Evolutionary conservation across 2,888 invertebrate genomes (phyloP), one percentile per base, ranked within the genome.

Genomic region (Sphaerophoria rueppellii): DNA sequence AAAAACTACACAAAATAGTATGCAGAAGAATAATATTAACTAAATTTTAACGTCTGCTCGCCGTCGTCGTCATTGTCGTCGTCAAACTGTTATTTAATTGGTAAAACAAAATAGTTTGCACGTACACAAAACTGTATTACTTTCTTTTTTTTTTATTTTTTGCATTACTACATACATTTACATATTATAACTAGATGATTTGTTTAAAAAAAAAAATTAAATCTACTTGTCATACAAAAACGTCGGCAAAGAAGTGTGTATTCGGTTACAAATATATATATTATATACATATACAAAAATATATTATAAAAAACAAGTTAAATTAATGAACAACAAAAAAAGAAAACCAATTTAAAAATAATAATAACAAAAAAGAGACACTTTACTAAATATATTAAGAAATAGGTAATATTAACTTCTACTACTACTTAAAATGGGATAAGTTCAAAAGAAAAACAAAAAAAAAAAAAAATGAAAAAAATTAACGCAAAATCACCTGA

Each of bases 401-500:
- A 86, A 89, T 87, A 87, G 87, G 82, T 87, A 82, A 86, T 87
- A 89, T 86, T 82, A 87, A 82, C 87, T 87, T 86, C 87, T 77
- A 82, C 82, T 87, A 88, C 82, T 88, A 87, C 87, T 82, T 87
- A 87, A 88, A 81, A 88, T 85, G 87, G 87, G 87, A 87, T 88
- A 88, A 88, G 88, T 88, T 88, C 87, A 88, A 88, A 24, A 24
- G 24, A 24, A 24, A 24, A 24, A 24, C 24, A 24, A 24, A 1
- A 24, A 24, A 24, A 24, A 24, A 24, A 24, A 24, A 24, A 24
- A 24, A 2, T 24, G 24, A 24, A 24, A 24, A 24, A 86, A 86
- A 86, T 73, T 73, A 86, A 86, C 76, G 86, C 86, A 86, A 86
- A 87, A 87, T 88, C 88, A 89, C 88, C 88, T 89, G 89, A 89